A percentile compares a stretch with the other conserved stretches of the same genome.
phyloP scores from a whole-genome alignment of 2,113 vertebrate genomes.

The Scartelaos histophorus region DNA sequence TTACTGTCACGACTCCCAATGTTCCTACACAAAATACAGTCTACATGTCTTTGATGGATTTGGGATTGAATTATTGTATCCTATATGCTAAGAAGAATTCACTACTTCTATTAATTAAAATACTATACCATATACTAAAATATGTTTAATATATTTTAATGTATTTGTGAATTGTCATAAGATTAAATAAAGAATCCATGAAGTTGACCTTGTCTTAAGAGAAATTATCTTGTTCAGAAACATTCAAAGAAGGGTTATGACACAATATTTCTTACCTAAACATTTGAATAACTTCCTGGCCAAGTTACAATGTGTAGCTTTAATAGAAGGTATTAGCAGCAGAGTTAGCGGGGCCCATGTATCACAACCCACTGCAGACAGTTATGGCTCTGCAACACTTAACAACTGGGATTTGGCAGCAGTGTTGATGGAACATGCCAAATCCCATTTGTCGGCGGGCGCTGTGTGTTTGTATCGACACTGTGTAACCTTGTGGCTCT shows the following conservation, averaged over 20 bases:
- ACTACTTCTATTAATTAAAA: too few species aligned
- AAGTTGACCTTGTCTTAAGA: neutral
- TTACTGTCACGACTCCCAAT: neutral
- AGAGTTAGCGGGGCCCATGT: constrained; percentile 52
- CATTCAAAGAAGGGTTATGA: neutral
- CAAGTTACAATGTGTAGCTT: constrained; percentile 21
- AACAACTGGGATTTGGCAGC: constrained; percentile 74
- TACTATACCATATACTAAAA: too few species aligned
- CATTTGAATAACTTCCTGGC: neutral
- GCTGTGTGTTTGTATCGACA: constrained; percentile 68
- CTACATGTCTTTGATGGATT: neutral
- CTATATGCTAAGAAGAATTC: too few species aligned
- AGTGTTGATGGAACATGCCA: constrained; percentile 74
- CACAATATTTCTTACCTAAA: neutral
- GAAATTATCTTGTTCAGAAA: neutral
- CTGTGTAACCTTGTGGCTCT: constrained; percentile 71
- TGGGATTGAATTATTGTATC: neutral
- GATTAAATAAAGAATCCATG: neutral
- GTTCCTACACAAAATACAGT: neutral
- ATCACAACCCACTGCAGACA: constrained; percentile 51
- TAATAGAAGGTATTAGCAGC: constrained; percentile 65
- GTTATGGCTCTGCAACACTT: constrained; percentile 69
- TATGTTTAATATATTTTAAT: too few species aligned
- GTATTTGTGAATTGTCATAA: too few species aligned
- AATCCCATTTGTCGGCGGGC: constrained; percentile 73